Base-by-base conservation (phyloP, 2,888 invertebrate genomes). In the Pecten maximus region DNA sequence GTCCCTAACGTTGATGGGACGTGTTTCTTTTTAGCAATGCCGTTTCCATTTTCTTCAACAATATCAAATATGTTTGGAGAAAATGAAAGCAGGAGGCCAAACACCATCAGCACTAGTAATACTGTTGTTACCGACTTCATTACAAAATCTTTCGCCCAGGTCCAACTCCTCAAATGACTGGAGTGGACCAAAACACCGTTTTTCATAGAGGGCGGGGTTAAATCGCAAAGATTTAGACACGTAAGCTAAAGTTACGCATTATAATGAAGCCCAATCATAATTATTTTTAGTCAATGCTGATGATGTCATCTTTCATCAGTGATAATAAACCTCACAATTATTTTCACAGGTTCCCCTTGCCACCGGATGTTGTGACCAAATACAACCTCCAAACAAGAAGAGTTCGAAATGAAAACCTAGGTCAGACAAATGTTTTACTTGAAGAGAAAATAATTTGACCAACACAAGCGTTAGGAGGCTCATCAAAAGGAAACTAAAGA, bases 261-360 rank as follows among this genome's bases (percentile, higher is more conserved):
- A 74, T 74, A 12, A 74, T 28, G 28, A 10, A 6, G 28, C 8
- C 10, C 35, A 35, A 10, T 74, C 74, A 74, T 35, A 10, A 74
- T 28, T 74, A 74, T 74, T 74, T 35, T 28, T 74, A 74, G 35
- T 12, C 6, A 74, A 74, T 35, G 74, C 28, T 74, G 74, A 74
- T 74, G 74, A 74, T 74, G 74, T 74, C 74, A 74, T 74, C 19
- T 74, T 74, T 74, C 74, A 74, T 35, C 74, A 74, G 28, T 23
- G 23, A 12, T 16, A 35, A 74, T 44, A 44, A 44, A 44, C 6
- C 12, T 44, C 44, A 12, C 6, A 1, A 60, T 10, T 35, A 35
- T 28, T 60, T 60, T 60, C 60, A n/a, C 23, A n/a, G n/a, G n/a
- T 60, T 60, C 48, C 23, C n/a, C 19, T 44, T 44, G 23, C 74